Percentiles rank a stretch among this genome's conserved stretches.
Evolutionary conservation across 2,888 invertebrate species (phyloP).

Genomic region (Ornithoptera alexandrae): DNA sequence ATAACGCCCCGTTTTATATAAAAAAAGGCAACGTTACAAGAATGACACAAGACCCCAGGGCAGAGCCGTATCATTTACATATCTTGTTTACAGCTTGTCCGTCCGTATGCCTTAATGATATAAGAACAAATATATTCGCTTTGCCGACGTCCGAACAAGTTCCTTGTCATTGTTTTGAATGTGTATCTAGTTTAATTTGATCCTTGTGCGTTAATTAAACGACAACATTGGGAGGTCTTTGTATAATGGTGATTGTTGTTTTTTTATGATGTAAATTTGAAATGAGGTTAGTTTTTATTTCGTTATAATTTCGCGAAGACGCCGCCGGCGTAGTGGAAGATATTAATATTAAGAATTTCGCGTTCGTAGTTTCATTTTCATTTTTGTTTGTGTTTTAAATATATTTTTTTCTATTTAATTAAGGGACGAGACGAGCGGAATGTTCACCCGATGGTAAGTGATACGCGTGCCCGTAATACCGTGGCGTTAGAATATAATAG

Average conservation of each 20-base stretch:
- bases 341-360: constrained; percentile 72
- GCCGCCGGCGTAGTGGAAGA: constrained; percentile 64
- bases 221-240: constrained; percentile 38
- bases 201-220: constrained; percentile 27
- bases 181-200: constrained; percentile 41
- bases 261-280: constrained; percentile 67
- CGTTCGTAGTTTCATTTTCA: constrained; percentile 42
- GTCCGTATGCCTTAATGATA: constrained; percentile 66
- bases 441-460: neutral
- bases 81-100: constrained; percentile 66
- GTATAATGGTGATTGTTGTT: constrained; percentile 39
- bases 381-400: constrained; percentile 29
- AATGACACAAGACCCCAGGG: constrained; percentile 42
- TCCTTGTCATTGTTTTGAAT: constrained; percentile 56
- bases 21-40: constrained; percentile 45
- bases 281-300: constrained; percentile 67
- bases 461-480: too few species aligned
- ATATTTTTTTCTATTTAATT: too few species aligned
- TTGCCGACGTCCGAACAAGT: constrained; percentile 46
- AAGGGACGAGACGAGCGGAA: too few species aligned
- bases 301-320: constrained; percentile 74
- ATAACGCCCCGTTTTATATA: constrained; percentile 31
- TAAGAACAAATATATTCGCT: constrained; percentile 65
- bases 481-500: too few species aligned
- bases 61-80: constrained; percentile 62